Percentiles rank a stretch among this genome's conserved stretches.
Evolutionary conservation across 2,113 vertebrate genomes (phyloP).

Genomic region (Tretioscincus oriximinensis): DNA sequence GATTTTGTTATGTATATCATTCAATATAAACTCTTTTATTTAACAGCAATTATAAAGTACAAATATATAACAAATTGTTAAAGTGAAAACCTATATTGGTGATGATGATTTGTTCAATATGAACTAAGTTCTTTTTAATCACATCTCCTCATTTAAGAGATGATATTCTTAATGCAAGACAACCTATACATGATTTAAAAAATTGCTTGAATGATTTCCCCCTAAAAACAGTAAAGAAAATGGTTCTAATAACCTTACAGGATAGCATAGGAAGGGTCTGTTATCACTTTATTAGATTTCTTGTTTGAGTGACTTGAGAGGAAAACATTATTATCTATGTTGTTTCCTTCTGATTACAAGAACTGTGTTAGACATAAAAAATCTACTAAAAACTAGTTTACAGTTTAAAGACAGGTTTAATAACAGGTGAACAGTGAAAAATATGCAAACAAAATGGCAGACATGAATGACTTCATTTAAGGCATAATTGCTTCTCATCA

Average conservation of each 20-base stretch:
- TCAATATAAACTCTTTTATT: not conserved
- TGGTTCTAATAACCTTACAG: conserved; percentile 61
- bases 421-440: conserved; percentile 83
- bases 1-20: not conserved
- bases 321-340: conserved; percentile 78
- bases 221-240: conserved; percentile 52
- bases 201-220: conserved; percentile 9
- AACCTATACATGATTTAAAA: not conserved
- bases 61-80: not conserved
- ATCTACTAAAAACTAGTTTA: conserved; percentile 81
- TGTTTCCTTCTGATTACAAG: conserved; percentile 78
- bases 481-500: conserved; percentile 85
- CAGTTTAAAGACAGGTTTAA: conserved; percentile 83
- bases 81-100: not conserved
- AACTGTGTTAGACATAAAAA: conserved; percentile 75
- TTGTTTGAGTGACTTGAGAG: conserved; percentile 77
- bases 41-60: not conserved
- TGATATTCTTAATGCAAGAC: not conserved
- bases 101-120: conserved; percentile 38
- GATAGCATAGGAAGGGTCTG: conserved; percentile 16
- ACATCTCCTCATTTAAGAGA: not conserved
- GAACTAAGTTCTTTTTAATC: not conserved
- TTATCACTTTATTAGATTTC: conserved; percentile 77
- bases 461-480: conserved; percentile 86
- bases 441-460: conserved; percentile 88